Conservation (phyloP, 2,113 vertebrate genomes). For the Sturnira hondurensis region DNA sequence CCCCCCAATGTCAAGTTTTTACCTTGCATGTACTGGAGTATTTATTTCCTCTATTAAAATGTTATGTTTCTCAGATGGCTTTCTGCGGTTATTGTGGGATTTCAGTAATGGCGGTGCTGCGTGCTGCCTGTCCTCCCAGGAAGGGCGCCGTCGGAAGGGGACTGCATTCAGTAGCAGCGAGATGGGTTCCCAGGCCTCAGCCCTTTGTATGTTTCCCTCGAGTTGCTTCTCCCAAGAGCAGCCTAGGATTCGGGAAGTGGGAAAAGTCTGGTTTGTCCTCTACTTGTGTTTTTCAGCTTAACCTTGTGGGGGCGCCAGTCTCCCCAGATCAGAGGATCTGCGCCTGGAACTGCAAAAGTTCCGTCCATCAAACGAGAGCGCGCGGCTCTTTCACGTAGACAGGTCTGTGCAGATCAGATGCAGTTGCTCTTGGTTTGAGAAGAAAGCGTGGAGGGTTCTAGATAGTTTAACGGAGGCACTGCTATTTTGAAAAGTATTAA, state of each 20-base stretch:
- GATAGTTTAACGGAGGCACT: background rate
- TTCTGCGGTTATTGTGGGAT: constrained; percentile 74
- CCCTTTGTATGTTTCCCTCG: background rate
- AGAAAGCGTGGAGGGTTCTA: background rate
- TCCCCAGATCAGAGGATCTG: background rate
- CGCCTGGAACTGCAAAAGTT: background rate
- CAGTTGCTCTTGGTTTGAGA: background rate
- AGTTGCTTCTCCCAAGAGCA: background rate
- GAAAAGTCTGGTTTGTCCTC: background rate
- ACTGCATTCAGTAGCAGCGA: constrained; percentile 20
- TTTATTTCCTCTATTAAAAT: constrained; percentile 99
- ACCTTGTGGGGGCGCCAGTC: background rate
- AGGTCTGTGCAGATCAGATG: background rate
- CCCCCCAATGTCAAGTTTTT: constrained; percentile 89
- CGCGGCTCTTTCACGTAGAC: background rate
- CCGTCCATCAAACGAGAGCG: accelerated
- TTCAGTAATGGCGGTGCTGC: constrained; percentile 62
- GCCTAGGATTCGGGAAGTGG: background rate
- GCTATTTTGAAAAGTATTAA: background rate
- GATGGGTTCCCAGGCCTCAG: background rate
- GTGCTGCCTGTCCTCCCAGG: constrained; percentile 16
- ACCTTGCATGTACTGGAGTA: constrained; percentile 99
- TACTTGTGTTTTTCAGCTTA: background rate
- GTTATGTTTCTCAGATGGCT: constrained; percentile 90
- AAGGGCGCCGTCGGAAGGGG: constrained; percentile 38